Evolutionary conservation across 1,140 invertebrate genomes (phyloP).

Genomic region (Drosophila nigromelanica): DNA sequence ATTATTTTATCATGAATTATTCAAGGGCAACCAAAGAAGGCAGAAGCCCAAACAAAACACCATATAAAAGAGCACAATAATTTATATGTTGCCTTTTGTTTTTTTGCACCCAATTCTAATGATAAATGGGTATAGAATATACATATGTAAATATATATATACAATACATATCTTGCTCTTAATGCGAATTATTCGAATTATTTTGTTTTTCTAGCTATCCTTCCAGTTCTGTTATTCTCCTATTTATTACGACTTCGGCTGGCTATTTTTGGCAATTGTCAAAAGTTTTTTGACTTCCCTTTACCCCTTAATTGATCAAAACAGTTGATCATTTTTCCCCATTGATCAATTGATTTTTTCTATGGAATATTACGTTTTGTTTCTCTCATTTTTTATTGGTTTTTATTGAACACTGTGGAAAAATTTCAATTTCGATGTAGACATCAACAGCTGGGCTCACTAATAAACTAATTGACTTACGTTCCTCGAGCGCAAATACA

Average conservation of each 20-base stretch:
- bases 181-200: constrained; percentile 68
- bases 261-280: constrained; percentile 57
- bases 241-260: constrained; percentile 2
- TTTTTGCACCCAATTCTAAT: constrained; percentile 22
- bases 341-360: constrained; percentile 38
- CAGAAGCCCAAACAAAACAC: constrained; percentile 10
- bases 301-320: not conserved
- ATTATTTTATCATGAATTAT: constrained; percentile 75
- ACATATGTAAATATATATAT: not conserved
- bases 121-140: constrained; percentile 14
- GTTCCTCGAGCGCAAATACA: constrained; percentile 12
- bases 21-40: constrained; percentile 63
- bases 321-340: not conserved
- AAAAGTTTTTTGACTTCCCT: not conserved
- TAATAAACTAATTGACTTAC: constrained; percentile 65
- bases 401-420: constrained; percentile 66
- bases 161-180: constrained; percentile 24
- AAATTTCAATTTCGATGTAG: constrained; percentile 40
- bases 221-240: not conserved
- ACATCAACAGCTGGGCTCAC: constrained; percentile 5
- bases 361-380: constrained; percentile 55
- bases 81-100: constrained; percentile 45
- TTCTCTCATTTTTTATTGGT: constrained; percentile 44
- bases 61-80: constrained; percentile 41
- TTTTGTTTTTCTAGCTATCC: constrained; percentile 62